Conservation (phyloP, 2,797 vertebrate genomes). For the Paguma larvata region DNA sequence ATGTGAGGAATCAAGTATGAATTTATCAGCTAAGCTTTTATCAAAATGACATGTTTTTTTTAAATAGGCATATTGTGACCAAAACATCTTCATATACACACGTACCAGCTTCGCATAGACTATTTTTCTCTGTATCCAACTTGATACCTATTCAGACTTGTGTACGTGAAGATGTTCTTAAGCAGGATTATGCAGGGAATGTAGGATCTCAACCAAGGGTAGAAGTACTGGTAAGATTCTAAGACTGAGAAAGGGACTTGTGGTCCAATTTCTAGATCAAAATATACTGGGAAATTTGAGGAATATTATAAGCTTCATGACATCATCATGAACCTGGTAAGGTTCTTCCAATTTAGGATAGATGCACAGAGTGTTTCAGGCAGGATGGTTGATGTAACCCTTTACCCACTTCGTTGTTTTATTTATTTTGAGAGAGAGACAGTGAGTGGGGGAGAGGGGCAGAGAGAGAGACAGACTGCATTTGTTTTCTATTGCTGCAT, state of each 20-base stretch:
- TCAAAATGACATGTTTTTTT: neutral
- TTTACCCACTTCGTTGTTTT: neutral
- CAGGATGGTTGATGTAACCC: neutral
- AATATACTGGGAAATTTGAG: neutral
- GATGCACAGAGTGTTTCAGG: neutral
- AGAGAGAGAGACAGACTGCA: too few relatives aligned
- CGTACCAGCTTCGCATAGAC: neutral
- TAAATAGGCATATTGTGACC: neutral
- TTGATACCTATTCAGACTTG: neutral
- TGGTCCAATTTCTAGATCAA: neutral
- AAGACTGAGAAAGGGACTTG: neutral
- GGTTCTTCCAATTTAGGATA: neutral
- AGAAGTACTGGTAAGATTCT: neutral
- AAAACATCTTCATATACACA: neutral
- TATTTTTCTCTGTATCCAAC: neutral
- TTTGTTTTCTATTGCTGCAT: neutral
- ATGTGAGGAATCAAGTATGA: neutral
- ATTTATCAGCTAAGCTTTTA: neutral
- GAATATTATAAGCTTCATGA: neutral
- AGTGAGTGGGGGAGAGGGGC: too few relatives aligned
- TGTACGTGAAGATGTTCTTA: neutral
- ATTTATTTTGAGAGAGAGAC: too few relatives aligned
- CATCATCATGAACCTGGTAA: neutral
- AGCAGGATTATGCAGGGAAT: accelerated
- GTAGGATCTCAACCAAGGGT: neutral